Evolutionary conservation across 2,113 vertebrate species (phyloP).

Genomic region (Oryzias woworae): DNA sequence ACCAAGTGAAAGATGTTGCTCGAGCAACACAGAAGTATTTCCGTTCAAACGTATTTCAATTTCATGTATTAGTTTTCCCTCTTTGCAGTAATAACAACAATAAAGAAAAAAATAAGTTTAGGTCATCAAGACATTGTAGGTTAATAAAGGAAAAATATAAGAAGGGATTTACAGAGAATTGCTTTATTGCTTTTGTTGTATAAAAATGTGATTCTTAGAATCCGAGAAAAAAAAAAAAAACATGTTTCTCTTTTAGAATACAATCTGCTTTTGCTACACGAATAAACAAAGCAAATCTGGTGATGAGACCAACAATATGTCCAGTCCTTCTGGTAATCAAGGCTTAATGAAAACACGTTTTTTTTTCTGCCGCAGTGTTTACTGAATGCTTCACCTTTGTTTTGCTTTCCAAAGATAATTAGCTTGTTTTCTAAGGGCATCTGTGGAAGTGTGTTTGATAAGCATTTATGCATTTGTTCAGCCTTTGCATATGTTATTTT

Average conservation of each 20-base stretch:
- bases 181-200: background rate
- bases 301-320: constrained; percentile 29
- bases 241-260: constrained; percentile 7
- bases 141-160: background rate
- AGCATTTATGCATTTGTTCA: constrained; percentile 17
- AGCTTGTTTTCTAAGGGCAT: constrained; percentile 4
- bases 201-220: constrained; percentile 2
- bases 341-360: constrained; percentile 14
- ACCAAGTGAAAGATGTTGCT: constrained; percentile 11
- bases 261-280: constrained; percentile 18
- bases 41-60: too few relatives aligned
- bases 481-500: constrained; percentile 5
- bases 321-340: constrained; percentile 19
- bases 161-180: background rate
- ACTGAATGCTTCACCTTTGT: constrained; percentile 7
- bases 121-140: background rate
- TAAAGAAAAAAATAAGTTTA: background rate
- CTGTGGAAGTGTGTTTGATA: constrained; percentile 23
- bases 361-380: constrained; percentile 1
- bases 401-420: constrained; percentile 12
- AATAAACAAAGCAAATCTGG: constrained; percentile 28
- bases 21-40: background rate
- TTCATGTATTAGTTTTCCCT: too few relatives aligned
- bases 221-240: constrained; percentile 27
- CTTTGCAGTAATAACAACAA: too few relatives aligned